phyloP scores from a whole-genome alignment of 2,797 vertebrate genomes.

The Myotis myotis region DNA sequence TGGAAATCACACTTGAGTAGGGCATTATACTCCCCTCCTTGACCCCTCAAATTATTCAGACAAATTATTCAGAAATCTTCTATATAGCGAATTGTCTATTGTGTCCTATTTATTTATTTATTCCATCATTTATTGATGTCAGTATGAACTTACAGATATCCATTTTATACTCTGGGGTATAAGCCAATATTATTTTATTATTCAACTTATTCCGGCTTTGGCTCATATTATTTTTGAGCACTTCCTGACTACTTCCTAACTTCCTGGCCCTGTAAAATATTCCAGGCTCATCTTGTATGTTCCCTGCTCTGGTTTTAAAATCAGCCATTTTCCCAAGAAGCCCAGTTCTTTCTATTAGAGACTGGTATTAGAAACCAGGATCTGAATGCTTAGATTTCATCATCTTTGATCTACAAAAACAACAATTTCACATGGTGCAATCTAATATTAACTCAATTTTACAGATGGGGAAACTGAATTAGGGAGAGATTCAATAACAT shows the following conservation, averaged over 20 bases:
- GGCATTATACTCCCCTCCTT: background rate
- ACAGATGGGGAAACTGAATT: background rate
- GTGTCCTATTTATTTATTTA: background rate
- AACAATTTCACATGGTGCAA: background rate
- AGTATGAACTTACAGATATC: background rate
- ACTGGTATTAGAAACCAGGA: slow-evolving; percentile 19
- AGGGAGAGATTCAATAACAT: background rate
- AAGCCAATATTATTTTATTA: background rate
- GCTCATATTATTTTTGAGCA: background rate
- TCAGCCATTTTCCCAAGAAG: slow-evolving; percentile 16
- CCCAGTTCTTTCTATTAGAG: background rate
- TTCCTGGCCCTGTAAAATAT: background rate
- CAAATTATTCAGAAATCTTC: slow-evolving; percentile 8
- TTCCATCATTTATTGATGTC: background rate
- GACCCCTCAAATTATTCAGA: background rate
- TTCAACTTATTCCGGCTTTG: background rate
- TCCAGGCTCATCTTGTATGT: background rate
- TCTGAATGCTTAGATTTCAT: background rate
- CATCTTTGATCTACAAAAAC: background rate
- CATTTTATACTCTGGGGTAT: background rate
- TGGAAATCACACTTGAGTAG: background rate
- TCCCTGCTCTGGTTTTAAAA: background rate
- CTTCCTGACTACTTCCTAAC: background rate
- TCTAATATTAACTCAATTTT: background rate
- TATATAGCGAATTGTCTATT: background rate